Conservation (phyloP, 1,140 invertebrate species). For the Eciton burchellii region DNA sequence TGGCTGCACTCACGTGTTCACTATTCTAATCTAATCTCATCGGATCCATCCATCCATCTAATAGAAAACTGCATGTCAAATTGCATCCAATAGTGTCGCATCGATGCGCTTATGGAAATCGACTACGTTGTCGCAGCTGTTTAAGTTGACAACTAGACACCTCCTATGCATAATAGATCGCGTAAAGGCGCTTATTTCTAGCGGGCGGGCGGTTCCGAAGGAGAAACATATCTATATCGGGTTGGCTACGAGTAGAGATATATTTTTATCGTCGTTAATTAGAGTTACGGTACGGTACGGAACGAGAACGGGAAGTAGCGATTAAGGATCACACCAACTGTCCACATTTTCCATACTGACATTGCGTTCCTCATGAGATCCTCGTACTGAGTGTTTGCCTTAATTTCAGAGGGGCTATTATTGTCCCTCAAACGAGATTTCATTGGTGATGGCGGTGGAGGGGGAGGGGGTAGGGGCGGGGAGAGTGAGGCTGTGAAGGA, state of each 20-base stretch:
- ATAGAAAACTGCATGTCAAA: slow-evolving; percentile 20
- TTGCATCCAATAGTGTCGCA: background rate
- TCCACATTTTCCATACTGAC: slow-evolving; percentile 32
- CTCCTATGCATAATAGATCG: background rate
- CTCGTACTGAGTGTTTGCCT: slow-evolving; percentile 58
- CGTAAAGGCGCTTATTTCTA: slow-evolving; percentile 17
- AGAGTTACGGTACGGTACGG: no score
- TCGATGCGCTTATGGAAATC: background rate
- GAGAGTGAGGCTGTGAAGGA: background rate
- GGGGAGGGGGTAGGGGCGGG: background rate
- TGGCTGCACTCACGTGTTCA: background rate
- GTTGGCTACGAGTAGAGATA: slow-evolving; percentile 68
- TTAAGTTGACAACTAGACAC: slow-evolving; percentile 6
- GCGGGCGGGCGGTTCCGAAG: slow-evolving; percentile 57
- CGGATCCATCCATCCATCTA: background rate
- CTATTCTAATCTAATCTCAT: slow-evolving; percentile 19
- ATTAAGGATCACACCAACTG: slow-evolving; percentile 26
- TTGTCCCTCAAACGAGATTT: slow-evolving; percentile 36
- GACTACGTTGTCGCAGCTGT: background rate
- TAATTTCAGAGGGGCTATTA: slow-evolving; percentile 37
- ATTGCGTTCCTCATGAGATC: slow-evolving; percentile 52
- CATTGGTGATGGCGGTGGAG: background rate
- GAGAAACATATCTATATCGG: slow-evolving; percentile 69
- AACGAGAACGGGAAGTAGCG: background rate
- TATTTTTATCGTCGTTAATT: slow-evolving; percentile 74